These are phyloP conservation scores for Castor canadensis DNA, from an alignment of 2,113 vertebrate genomes.

Conservation along the genomic window DNA sequence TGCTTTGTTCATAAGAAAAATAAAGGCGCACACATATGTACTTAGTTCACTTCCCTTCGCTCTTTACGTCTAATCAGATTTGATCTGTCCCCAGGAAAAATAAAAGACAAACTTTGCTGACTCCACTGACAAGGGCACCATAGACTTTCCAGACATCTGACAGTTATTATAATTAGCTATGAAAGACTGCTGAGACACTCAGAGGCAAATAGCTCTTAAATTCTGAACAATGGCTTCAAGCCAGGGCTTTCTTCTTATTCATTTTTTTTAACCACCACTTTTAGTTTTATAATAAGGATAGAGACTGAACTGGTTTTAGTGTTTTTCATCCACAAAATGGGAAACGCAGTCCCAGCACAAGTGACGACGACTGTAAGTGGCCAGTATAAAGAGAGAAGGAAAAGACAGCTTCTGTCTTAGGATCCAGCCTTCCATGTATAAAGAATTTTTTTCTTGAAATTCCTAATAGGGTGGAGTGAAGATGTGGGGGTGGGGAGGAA, in stretches of 20 bases:
- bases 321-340: constrained; percentile 40
- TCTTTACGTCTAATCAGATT: constrained; percentile 79
- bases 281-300: constrained; percentile 44
- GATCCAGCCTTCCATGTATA: constrained; percentile 67
- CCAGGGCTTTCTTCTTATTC: constrained; percentile 80
- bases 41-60: constrained; percentile 79
- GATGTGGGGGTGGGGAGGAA: constrained; percentile 76
- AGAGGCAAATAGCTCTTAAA: constrained; percentile 85
- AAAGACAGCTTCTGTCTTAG: constrained; percentile 73
- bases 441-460: constrained; percentile 68
- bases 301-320: background rate
- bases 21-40: constrained; percentile 78
- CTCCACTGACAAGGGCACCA: constrained; percentile 83
- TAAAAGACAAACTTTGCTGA: constrained; percentile 90
- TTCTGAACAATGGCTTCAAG: constrained; percentile 84
- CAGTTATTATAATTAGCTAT: constrained; percentile 91
- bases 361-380: constrained; percentile 57
- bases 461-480: constrained; percentile 78
- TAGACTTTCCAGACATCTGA: constrained; percentile 88
- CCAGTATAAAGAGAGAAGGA: constrained; percentile 33
- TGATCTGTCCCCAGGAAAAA: constrained; percentile 83
- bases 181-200: constrained; percentile 83
- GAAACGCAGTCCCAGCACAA: constrained; percentile 42
- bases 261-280: constrained; percentile 71
- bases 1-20: constrained; percentile 87